Evolutionary conservation across 2,888 invertebrate species (phyloP), one percentile per base, ranked within the genome.

Genomic region (Apodemia duryi): DNA sequence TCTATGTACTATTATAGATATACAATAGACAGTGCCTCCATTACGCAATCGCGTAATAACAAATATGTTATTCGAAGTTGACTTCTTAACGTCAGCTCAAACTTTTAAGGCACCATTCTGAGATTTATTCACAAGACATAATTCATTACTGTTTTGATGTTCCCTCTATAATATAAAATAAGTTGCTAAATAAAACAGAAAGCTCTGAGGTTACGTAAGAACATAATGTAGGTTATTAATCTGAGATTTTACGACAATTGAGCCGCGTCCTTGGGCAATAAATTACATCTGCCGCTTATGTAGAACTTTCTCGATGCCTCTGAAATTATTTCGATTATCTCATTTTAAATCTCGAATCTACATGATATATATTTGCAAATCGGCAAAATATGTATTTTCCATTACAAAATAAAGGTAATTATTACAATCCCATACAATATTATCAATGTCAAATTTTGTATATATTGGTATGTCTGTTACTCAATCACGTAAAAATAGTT

Each of bases 231-330:
- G 62, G 62, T 62, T 62, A 57, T 66, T 62, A 62, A 65, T 61
- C n/a, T 61, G 11, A 63, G 67, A 62, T 61, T 67, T 64, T 51
- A 66, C 52, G 63, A 65, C 66, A 64, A 63, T 51, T 32, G 62
- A 29, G 46, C 41, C 13, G 54, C 43, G 63, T 60, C 63, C 63
- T 65, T 60, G 65, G 60, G 69, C 65, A 69, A 74, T 76, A 74
- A 77, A 76, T 72, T 74, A 73, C 75, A 77, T 77, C 76, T 76
- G 76, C 66, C 65, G 70, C 68, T 63, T 69, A 65, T 64, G 67
- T 65, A 63, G 65, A 70, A 71, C 66, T 70, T 69, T 63, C 63
- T 63, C 65, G 67, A 68, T 71, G 67, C 63, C 65, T 64, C 66
- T 61, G 66, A 61, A 66, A 68, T 61, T 63, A 52, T 21, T 60